These are phyloP conservation scores for Willowsia nigromaculata DNA, from an alignment of 2,888 invertebrate genomes.

Conservation along the genomic window DNA sequence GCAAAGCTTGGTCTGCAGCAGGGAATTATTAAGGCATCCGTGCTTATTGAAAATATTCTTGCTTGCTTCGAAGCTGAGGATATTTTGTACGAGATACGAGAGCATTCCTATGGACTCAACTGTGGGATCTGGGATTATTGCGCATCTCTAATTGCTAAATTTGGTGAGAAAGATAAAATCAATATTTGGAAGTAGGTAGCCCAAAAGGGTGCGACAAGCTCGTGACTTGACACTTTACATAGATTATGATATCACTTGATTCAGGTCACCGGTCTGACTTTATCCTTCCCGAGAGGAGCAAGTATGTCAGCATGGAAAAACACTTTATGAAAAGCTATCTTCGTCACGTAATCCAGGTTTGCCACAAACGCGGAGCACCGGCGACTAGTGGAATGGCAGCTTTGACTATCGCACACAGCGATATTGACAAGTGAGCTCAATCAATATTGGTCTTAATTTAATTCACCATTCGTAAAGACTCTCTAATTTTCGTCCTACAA, in stretches of 20 bases:
- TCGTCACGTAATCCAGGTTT: conserved; percentile 83
- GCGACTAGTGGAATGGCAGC: conserved; percentile 88
- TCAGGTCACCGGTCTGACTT: conserved; percentile 83
- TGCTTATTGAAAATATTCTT: conserved; percentile 87
- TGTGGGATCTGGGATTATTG: conserved; percentile 89
- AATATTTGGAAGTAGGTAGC: no score
- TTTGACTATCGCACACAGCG: conserved; percentile 81
- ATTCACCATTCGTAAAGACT: no score
- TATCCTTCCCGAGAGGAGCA: conserved; percentile 86
- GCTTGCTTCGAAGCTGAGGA: conserved; percentile 86
- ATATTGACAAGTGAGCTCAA: conserved; percentile 79
- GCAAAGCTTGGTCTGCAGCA: conserved; percentile 82
- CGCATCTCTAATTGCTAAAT: conserved; percentile 85
- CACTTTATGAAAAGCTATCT: conserved; percentile 85
- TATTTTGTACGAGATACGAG: conserved; percentile 85
- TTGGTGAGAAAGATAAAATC: conserved; percentile 81
- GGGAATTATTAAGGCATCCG: conserved; percentile 86
- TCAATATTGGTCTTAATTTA: no score
- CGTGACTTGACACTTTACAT: not conserved
- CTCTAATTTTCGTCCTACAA: not conserved
- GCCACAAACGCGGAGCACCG: conserved; percentile 84
- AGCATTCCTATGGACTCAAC: conserved; percentile 86
- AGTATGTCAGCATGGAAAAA: conserved; percentile 85
- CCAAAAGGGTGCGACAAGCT: no score
- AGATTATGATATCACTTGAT: not conserved